Percentiles rank a stretch among this genome's conserved stretches.
Conservation (phyloP, 1,140 invertebrate genomes). For the Drosophila micromelanica region DNA sequence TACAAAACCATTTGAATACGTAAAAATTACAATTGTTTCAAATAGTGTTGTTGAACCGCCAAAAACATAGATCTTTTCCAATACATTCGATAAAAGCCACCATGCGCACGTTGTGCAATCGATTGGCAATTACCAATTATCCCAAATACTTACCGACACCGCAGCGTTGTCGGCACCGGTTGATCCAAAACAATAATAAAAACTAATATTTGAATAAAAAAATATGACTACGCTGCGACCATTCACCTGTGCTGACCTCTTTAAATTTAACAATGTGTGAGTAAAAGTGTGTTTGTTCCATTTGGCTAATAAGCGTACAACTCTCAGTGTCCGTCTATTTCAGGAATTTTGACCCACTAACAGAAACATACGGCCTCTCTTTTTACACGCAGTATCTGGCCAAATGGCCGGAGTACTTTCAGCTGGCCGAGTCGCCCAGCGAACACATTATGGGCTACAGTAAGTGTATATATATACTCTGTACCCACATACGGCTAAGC, state of each 20-base stretch:
- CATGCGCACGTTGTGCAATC: neutral
- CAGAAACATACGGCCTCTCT: slow-evolving; percentile 98
- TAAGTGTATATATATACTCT: slow-evolving; percentile 86
- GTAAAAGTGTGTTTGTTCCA: slow-evolving; percentile 77
- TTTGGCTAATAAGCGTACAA: neutral
- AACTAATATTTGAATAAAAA: neutral
- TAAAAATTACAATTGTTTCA: too few species aligned
- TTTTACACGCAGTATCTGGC: slow-evolving; percentile 99
- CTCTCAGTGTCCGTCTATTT: slow-evolving; percentile 63
- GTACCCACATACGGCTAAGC: too few species aligned
- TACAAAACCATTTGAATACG: too few species aligned
- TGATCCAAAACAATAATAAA: neutral
- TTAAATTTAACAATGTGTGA: slow-evolving; percentile 98
- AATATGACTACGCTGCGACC: slow-evolving; percentile 96
- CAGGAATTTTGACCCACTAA: slow-evolving; percentile 97
- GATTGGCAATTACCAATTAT: neutral
- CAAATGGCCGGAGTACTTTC: slow-evolving; percentile 99
- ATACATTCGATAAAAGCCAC: slow-evolving; percentile 9
- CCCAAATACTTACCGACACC: neutral
- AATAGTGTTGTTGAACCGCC: neutral
- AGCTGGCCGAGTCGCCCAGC: slow-evolving; percentile 96
- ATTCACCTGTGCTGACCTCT: slow-evolving; percentile 97
- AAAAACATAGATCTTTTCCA: neutral
- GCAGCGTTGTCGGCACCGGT: slow-evolving; percentile 1
- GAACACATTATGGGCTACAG: slow-evolving; percentile 99